Percentiles rank a stretch among this genome's conserved stretches.
These are phyloP conservation scores for Pseudomyrmex dendroicus DNA, from an alignment of 1,140 invertebrate genomes.

Conservation along the genomic window DNA sequence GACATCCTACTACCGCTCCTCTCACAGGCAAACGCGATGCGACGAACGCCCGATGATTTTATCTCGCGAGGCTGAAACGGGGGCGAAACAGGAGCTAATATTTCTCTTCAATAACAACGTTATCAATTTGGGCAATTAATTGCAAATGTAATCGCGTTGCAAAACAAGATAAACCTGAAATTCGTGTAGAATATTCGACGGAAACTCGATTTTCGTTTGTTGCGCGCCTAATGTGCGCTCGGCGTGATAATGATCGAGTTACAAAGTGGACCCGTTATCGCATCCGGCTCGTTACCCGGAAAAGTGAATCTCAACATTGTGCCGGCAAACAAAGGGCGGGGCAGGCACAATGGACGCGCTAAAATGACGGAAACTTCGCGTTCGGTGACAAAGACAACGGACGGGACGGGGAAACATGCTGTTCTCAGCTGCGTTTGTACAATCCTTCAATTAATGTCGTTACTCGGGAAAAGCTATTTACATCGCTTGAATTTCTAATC, in stretches of 20 bases:
- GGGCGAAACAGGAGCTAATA: no score
- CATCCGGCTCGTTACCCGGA: constrained; percentile 38
- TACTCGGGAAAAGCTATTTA: constrained; percentile 9
- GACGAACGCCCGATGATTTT: constrained; percentile 7
- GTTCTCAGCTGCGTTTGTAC: constrained; percentile 34
- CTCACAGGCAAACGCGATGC: neutral
- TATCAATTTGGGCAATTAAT: neutral
- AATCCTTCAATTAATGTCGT: constrained; percentile 2
- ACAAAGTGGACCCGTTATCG: constrained; percentile 4
- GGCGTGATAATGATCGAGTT: constrained; percentile 18
- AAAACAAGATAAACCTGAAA: neutral
- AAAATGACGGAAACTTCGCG: constrained; percentile 45
- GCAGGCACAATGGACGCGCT: constrained; percentile 32
- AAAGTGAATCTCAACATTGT: constrained; percentile 62
- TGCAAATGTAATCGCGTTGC: neutral
- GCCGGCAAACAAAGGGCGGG: constrained; percentile 39
- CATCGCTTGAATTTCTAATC: neutral
- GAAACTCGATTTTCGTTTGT: constrained; percentile 22
- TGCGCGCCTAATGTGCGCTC: constrained; percentile 12
- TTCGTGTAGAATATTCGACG: neutral
- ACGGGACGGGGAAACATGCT: constrained; percentile 23
- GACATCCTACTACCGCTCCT: constrained; percentile 22
- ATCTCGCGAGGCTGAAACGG: constrained; percentile 2
- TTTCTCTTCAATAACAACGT: neutral
- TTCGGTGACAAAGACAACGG: constrained; percentile 35